Base-by-base conservation (phyloP, 1,140 invertebrate genomes). In the Leptoteleia sp. region DNA sequence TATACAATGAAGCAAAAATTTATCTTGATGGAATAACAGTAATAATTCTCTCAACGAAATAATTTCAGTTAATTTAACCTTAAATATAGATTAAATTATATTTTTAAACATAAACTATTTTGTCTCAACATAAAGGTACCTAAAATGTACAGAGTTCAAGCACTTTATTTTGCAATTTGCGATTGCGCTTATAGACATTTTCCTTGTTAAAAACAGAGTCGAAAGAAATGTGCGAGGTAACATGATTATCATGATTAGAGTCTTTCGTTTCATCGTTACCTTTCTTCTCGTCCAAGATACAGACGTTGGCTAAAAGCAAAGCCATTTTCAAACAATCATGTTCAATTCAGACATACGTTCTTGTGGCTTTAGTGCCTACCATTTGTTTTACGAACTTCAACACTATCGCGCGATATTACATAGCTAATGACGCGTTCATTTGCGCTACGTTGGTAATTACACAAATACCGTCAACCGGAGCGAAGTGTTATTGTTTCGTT, bases 291-390 rank as follows among this genome's bases (percentile, higher is more conserved):
- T 87, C 88, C 87, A 87, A 85, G 85, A 82, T 78, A 85, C 79
- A 83, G 82, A 85, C 83, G 85, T 86, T 76, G 86, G 87, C 87
- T 89, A 86, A 73, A 89, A 89, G 87, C 86, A 89, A 86, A 88
- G 84, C 86, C 84, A 87, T 84, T 87, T 79, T 86, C 83, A 88
- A 85, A 88, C 80, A 83, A 82, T 88, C 86, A 87, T 83, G 75
- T 88, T 83, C 68, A 72, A 80, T 62, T 81, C 73, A 78, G 45
- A 52, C 65, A 17, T 76, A 65, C 59, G 65, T 71, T 81, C 59
- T 61, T 64, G 57, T 25, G 54, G 45, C 75, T 73, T 76, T 65
- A 55, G 65, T 68, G 64, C 45, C 57, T 62, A 57, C 64, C 70
- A 71, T 78, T 78, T 35, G 42, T 70, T 65, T 64, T 33, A 62